Evolutionary conservation across 1,140 invertebrate species (phyloP), one percentile per base, ranked within the genome.

Genomic region (Lasaia peninsularis): DNA sequence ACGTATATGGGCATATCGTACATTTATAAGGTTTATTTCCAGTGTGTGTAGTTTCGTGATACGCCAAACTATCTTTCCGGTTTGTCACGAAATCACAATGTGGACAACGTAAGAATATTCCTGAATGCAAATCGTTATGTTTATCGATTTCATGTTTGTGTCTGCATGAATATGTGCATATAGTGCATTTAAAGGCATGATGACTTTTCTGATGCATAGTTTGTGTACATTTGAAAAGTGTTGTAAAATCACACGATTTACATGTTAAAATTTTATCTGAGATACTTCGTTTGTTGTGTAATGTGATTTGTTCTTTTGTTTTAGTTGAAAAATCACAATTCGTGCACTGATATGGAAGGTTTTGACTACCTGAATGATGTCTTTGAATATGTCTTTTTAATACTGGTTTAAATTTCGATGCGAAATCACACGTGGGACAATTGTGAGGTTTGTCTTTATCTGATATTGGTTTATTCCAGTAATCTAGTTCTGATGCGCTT

Each of bases 271-370:
- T 11, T 0, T 49, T 33, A 0, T 73, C 68, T 0, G 71, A 69
- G 8, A 65, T 52, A 52, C 73, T 78, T 3, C 80, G 20, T 37
- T 80, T 80, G 31, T 73, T 80, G 51, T 83, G 80, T 10, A 83
- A 48, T 2, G 75, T 62, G 3, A 83, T 78, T 40, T 79, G 74
- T 32, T 83, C 80, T 61, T 79, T 78, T 6, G 78, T 83, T 69
- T 80, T 79, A 0, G 78, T 83, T 9, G 73, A 71, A 40, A 83
- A 83, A 33, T 78, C 76, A 52, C 80, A 83, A 37, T 79, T 78
- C 0, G 64, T 55, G 51, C 80, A 83, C 37, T 80, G 72, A 31
- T 78, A 83, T 0, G 80, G 80, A 18, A 71, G 50, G 20, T 71
- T 75, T 24, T 73, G 53, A 6, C 14, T 64, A 2, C 70, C 71